Evolutionary conservation across 2,888 invertebrate species (phyloP).

Genomic region (Drosophila sordidapex): DNA sequence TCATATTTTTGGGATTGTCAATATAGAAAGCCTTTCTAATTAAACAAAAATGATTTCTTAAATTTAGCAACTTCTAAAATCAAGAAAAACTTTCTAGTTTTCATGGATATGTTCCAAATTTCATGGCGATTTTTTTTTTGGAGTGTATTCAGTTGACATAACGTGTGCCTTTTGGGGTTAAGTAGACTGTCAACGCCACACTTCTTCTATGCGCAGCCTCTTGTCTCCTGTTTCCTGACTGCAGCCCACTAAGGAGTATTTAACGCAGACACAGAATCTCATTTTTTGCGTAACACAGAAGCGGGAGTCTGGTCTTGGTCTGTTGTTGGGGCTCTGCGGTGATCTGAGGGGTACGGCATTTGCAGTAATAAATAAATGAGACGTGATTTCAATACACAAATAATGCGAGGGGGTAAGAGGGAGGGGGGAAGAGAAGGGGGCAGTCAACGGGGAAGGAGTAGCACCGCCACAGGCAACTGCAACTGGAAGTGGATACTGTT

Average conservation of each 20-base stretch:
- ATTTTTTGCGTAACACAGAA: constrained; percentile 56
- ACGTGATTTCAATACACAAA: constrained; percentile 85
- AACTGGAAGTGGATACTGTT: constrained; percentile 28
- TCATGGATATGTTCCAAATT: background rate
- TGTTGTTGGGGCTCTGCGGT: constrained; percentile 13
- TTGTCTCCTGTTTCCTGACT: constrained; percentile 2
- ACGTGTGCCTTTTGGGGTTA: constrained; percentile 31
- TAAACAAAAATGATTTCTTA: background rate
- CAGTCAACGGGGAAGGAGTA: constrained; percentile 4
- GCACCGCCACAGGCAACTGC: constrained; percentile 25
- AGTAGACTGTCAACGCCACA: constrained; percentile 52
- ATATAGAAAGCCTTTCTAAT: background rate
- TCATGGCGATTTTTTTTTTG: background rate
- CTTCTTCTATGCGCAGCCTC: constrained; percentile 43
- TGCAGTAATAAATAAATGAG: constrained; percentile 85
- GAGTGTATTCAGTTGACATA: background rate
- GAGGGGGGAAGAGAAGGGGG: background rate
- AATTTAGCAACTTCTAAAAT: background rate
- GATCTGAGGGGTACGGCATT: constrained; percentile 47
- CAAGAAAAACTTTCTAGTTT: background rate
- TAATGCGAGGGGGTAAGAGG: constrained; percentile 57
- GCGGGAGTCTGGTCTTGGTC: constrained; percentile 33
- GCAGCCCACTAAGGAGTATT: constrained; percentile 55
- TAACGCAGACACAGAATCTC: constrained; percentile 61
- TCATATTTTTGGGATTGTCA: no score